Conservation (phyloP, 2,888 invertebrate genomes). For the Sinotaia quadrata region DNA sequence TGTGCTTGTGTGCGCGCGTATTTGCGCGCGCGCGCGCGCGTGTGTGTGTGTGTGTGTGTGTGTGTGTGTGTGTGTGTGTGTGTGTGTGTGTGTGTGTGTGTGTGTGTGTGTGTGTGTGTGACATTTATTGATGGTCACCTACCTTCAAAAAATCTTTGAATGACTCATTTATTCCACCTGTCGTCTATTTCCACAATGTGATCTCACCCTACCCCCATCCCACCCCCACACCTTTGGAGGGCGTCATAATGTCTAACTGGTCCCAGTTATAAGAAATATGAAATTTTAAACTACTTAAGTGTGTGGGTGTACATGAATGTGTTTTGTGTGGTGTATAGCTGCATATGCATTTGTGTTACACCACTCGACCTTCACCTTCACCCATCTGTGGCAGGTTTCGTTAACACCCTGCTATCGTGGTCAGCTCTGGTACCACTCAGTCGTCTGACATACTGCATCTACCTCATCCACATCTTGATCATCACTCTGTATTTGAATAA, state of each 20-base stretch:
- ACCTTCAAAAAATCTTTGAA: too few relatives aligned
- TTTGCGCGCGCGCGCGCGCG: too few relatives aligned
- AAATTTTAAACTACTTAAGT: background rate
- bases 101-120: background rate
- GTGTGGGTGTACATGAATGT: slow-evolving; percentile 3
- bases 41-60: slow-evolving; percentile 28
- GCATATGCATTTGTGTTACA: background rate
- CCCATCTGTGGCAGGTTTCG: slow-evolving; percentile 11
- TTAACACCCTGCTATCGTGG: slow-evolving; percentile 44
- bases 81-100: background rate
- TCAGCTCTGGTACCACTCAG: slow-evolving; percentile 49
- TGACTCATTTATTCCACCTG: too few relatives aligned
- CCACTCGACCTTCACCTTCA: background rate
- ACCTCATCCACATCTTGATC: slow-evolving; percentile 49
- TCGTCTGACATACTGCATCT: slow-evolving; percentile 51
- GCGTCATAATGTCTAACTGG: too few relatives aligned
- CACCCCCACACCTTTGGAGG: too few relatives aligned
- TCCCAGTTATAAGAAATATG: background rate
- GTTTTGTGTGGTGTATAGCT: background rate
- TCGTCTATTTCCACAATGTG: too few relatives aligned
- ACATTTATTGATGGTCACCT: too few relatives aligned
- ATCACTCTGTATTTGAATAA: slow-evolving; percentile 35
- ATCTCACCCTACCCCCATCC: too few relatives aligned
- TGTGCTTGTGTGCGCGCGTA: too few relatives aligned
- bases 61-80: background rate